phyloP scores from a whole-genome alignment of 1,140 invertebrate genomes.

The Lycorma delicatula region DNA sequence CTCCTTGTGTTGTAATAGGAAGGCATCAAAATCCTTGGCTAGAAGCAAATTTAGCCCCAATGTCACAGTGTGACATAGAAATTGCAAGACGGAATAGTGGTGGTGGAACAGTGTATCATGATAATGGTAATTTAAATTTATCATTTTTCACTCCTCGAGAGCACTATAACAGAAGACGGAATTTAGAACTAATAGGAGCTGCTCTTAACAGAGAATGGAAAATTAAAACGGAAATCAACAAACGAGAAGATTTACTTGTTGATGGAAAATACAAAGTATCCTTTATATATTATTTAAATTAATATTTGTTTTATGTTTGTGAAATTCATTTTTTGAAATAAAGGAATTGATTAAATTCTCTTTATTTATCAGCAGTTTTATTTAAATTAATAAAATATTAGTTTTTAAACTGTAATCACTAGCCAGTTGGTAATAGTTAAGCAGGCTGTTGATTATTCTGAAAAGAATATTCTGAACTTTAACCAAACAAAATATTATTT shows the following conservation, averaged over 20 bases:
- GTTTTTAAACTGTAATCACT: no score
- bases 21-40: constrained; percentile 95
- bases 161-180: constrained; percentile 71
- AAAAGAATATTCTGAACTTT: background rate
- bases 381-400: background rate
- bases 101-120: constrained; percentile 96
- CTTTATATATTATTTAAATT: constrained; percentile 18
- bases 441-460: background rate
- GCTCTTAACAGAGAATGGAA: constrained; percentile 71
- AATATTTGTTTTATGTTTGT: background rate
- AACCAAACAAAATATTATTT: background rate
- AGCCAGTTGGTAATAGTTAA: background rate
- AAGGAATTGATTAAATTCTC: no score
- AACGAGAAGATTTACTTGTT: constrained; percentile 74
- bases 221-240: constrained; percentile 61
- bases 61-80: constrained; percentile 52
- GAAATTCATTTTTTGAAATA: no score
- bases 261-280: constrained; percentile 72
- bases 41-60: constrained; percentile 63
- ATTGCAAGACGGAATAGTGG: constrained; percentile 86
- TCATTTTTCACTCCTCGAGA: constrained; percentile 77
- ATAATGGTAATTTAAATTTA: constrained; percentile 85
- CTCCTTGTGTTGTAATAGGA: constrained; percentile 90
- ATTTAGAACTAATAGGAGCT: constrained; percentile 73
- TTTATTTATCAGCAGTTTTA: background rate